phyloP scores from a whole-genome alignment of 35 echinoderm and acorn worm species.

The Hemicentrotus pulcherrimus region DNA sequence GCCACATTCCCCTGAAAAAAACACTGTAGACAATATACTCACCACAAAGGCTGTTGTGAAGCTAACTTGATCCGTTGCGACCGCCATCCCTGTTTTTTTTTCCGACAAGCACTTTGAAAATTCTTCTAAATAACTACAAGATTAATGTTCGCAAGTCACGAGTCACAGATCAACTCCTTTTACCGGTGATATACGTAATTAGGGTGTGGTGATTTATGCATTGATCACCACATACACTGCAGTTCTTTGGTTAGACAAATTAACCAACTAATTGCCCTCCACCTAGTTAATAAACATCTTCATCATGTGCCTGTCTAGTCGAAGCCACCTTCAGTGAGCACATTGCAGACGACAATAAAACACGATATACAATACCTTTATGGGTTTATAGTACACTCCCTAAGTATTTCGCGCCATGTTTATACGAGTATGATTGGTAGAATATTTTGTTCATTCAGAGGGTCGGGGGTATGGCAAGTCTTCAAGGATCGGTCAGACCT shows the following conservation, averaged over 20 bases:
- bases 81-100: background rate
- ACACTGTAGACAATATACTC: background rate
- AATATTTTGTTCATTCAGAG: constrained; percentile 2
- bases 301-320: background rate
- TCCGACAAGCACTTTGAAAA: background rate
- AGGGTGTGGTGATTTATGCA: background rate
- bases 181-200: background rate
- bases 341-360: background rate
- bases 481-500: too few species aligned
- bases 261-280: background rate
- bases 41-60: constrained; percentile 1
- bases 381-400: constrained; percentile 10
- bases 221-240: background rate
- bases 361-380: background rate
- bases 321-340: background rate
- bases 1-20: too few species aligned
- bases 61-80: background rate
- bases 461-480: background rate
- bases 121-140: background rate
- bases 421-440: background rate
- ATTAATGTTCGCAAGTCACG: too few species aligned
- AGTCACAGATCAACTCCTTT: too few species aligned
- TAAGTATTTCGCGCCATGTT: constrained; percentile 12
- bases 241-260: background rate
- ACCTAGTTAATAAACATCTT: background rate